Conservation (phyloP, 2,888 invertebrate species). For the Ichneumoninae sp. region DNA sequence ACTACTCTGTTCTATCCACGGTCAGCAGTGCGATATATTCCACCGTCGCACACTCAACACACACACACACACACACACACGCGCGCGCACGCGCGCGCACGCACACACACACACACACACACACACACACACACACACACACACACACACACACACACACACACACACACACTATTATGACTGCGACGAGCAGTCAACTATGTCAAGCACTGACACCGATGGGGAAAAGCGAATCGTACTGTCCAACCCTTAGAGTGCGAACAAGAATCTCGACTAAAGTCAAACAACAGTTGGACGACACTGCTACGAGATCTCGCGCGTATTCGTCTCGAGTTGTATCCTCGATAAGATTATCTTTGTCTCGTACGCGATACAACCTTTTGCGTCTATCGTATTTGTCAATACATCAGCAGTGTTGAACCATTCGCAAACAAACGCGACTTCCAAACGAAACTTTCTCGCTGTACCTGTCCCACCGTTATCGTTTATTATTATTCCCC, state of each 20-base stretch:
- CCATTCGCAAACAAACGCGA: not conserved
- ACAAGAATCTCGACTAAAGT: constrained; percentile 24
- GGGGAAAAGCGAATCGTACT: constrained; percentile 59
- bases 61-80: not conserved
- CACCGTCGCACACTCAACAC: not conserved
- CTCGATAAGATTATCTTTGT: constrained; percentile 15
- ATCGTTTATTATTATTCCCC: not conserved
- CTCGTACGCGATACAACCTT: constrained; percentile 2
- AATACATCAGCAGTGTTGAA: not conserved
- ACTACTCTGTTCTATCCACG: not conserved
- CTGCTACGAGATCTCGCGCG: not conserved
- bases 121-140: constrained; percentile 17
- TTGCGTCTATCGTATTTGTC: constrained; percentile 2
- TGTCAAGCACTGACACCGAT: constrained; percentile 67
- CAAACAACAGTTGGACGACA: constrained; percentile 5
- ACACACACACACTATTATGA: constrained; percentile 64
- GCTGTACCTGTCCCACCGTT: not conserved
- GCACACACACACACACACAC: not conserved
- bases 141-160: not conserved
- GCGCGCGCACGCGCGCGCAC: constrained; percentile 28
- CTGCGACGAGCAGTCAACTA: constrained; percentile 67
- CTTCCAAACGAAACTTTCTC: not conserved
- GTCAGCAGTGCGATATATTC: constrained; percentile 7
- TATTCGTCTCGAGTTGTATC: not conserved
- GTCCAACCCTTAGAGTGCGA: constrained; percentile 35